Evolutionary conservation across 2,888 invertebrate species (phyloP), one percentile per base, ranked within the genome.

Genomic region (Phengaris alcon): DNA sequence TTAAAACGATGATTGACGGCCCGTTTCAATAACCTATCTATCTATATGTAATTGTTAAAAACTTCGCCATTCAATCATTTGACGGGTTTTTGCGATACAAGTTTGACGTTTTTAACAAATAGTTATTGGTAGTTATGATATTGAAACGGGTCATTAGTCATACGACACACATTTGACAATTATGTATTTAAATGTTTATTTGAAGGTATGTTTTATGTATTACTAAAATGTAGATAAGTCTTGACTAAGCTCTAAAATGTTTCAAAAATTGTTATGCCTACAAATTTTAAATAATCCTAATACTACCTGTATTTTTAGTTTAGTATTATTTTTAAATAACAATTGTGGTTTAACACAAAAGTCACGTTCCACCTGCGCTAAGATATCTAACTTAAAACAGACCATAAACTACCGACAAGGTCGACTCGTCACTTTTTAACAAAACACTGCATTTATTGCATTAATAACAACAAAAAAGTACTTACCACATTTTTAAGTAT

Each of bases 401-500:
- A 2, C 12, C 64, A 35, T 64, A 64, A 64, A 64, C 35, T 12
- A 44, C 64, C 35, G 12, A 13, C 64, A 64, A 64, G 64, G 64
- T 64, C 64, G 35, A 35, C 64, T 35, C 13, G 64, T 64, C 35
- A 44, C 64, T 64, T 10, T 59, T 59, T 15, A 59, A 22, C 10
- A 22, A 44, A 64, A 64, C 35, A 64, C 12, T 5, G n/a, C n/a
- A 44, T 64, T 12, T 12, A 44, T 44, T 64, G 10, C 59, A 64
- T 35, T 35, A 64, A 6, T 69, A 69, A 69, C 59, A 9, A 59
- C 35, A 7, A 59, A 59, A 3, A 15, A 15, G 4, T 7, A 72
- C 72, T 72, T 52, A 72, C 72, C 72, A 72, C 72, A 72, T 72
- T 54, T 70, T 72, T 54, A 70, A 72, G 12, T 54, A 64, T 64